Evolutionary conservation across 1,140 invertebrate species (phyloP).

Genomic region (Cecropterus lyciades): DNA sequence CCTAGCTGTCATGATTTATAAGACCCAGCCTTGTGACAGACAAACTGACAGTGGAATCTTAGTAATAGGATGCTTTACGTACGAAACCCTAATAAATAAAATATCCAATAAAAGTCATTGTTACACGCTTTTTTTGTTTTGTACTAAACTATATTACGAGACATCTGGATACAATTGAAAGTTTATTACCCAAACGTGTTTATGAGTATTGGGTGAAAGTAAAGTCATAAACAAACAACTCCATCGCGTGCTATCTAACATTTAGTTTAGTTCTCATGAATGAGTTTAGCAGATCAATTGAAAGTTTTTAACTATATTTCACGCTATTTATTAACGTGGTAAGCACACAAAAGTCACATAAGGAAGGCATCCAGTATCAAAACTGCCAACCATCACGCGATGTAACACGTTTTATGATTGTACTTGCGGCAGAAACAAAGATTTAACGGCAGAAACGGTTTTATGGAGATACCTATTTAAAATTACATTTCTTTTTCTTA

Average conservation of each 20-base stretch:
- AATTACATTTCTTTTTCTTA: conserved; percentile 3
- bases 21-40: too few relatives aligned
- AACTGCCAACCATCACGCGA: conserved; percentile 23
- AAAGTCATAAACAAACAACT: neutral
- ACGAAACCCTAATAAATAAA: too few relatives aligned
- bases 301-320: conserved; percentile 24
- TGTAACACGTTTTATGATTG: conserved; percentile 16
- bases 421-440: conserved; percentile 1
- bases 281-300: conserved; percentile 25
- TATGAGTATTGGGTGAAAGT: neutral
- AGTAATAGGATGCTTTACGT: too few relatives aligned
- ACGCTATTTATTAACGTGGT: conserved; percentile 2
- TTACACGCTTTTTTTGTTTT: too few relatives aligned
- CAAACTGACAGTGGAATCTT: too few relatives aligned
- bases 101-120: too few relatives aligned
- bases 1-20: too few relatives aligned
- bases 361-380: conserved; percentile 21
- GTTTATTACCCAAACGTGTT: neutral
- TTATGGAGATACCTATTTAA: too few relatives aligned
- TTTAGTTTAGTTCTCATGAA: conserved; percentile 19
- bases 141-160: too few relatives aligned
- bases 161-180: too few relatives aligned
- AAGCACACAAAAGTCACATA: conserved; percentile 19
- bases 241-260: conserved; percentile 5
- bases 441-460: too few relatives aligned